Conservation (phyloP, 2,797 vertebrate genomes). For the Pseudochirops cupreus region DNA sequence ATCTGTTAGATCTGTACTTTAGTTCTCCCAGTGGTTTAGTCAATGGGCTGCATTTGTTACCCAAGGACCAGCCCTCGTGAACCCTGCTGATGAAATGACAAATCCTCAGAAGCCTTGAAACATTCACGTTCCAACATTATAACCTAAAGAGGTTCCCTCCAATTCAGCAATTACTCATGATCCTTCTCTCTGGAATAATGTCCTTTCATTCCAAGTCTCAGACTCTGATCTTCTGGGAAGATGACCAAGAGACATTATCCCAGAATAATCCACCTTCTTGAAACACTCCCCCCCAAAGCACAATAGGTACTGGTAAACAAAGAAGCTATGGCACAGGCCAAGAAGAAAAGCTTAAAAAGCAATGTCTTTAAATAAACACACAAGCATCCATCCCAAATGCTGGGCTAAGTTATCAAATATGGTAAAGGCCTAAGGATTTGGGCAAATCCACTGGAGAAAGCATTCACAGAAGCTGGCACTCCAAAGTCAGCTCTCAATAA, state of each 20-base stretch:
- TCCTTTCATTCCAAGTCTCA: background rate
- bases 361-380: background rate
- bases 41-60: background rate
- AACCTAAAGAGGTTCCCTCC: background rate
- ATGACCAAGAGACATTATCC: background rate
- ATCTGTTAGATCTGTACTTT: background rate
- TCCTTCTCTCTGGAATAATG: background rate
- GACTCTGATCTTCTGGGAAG: background rate
- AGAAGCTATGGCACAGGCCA: background rate
- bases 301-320: background rate
- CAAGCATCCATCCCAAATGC: background rate
- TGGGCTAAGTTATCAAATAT: background rate
- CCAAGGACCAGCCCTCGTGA: background rate
- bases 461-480: background rate
- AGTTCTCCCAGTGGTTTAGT: background rate
- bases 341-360: background rate
- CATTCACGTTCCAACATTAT: background rate
- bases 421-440: too few relatives aligned
- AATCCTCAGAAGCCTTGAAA: background rate
- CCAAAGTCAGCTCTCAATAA: background rate
- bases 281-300: background rate
- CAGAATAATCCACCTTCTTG: background rate
- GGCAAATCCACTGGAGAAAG: background rate
- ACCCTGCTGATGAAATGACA: background rate
- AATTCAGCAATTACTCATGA: background rate